phyloP scores from a whole-genome alignment of 1,140 invertebrate species.

The Pararge aegeria region DNA sequence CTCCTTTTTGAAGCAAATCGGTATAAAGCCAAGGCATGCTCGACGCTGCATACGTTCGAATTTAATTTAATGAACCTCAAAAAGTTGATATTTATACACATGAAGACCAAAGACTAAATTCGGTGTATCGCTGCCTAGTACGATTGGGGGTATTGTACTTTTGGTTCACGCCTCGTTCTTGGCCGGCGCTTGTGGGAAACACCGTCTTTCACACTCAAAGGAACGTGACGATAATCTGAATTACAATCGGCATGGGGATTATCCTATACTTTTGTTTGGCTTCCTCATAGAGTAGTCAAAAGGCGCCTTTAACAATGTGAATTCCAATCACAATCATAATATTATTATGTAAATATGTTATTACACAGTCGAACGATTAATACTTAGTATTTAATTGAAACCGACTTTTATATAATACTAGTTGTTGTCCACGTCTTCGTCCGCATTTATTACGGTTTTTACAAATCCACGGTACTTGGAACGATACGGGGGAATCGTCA shows the following conservation, averaged over 20 bases:
- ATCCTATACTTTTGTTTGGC: constrained; percentile 9
- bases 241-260: constrained; percentile 26
- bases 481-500: no score
- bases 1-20: no score
- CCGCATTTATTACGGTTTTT: no score
- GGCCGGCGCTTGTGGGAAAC: constrained; percentile 46
- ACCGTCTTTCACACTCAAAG: constrained; percentile 34
- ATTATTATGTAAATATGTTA: neutral
- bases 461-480: no score
- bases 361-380: neutral
- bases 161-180: constrained; percentile 31
- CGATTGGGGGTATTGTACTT: constrained; percentile 40
- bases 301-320: neutral
- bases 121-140: constrained; percentile 9
- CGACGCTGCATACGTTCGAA: no score
- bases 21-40: no score
- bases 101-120: no score
- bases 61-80: no score
- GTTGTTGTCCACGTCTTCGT: no score
- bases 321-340: neutral
- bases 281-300: neutral
- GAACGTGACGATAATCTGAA: constrained; percentile 50
- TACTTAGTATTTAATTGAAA: no score
- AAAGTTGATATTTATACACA: no score
- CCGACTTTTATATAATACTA: no score